Conservation (phyloP, 2,797 vertebrate genomes). For the Holocentrus rufus region DNA sequence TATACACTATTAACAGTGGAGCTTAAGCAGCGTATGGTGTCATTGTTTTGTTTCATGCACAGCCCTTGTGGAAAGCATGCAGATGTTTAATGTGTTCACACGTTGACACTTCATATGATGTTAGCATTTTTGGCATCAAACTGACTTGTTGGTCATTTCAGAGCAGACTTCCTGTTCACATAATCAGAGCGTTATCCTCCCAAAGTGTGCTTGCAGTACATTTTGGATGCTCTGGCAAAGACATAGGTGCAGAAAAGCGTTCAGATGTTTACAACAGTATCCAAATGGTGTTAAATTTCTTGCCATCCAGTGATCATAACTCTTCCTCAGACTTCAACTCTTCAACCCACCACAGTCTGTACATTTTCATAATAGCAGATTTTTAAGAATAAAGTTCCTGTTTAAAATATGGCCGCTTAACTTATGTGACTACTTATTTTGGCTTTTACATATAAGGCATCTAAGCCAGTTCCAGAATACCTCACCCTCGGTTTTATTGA, state of each 20-base stretch:
- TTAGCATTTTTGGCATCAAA: no score
- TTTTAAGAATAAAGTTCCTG: not conserved
- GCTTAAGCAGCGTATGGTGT: slow-evolving; percentile 22
- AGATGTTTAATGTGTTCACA: slow-evolving; percentile 4
- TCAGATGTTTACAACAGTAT: not conserved
- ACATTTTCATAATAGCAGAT: not conserved
- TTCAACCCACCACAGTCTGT: not conserved
- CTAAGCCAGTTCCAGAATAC: not conserved
- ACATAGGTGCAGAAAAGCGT: not conserved
- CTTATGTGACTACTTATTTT: no score
- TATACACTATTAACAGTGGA: slow-evolving; percentile 9
- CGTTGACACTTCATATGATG: no score
- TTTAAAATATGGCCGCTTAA: not conserved
- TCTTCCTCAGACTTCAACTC: not conserved
- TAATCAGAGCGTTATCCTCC: no score
- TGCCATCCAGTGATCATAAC: slow-evolving; percentile 11
- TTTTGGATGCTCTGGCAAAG: slow-evolving; percentile 2
- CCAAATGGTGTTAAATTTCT: slow-evolving; percentile 1
- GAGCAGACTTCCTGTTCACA: no score
- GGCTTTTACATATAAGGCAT: not conserved
- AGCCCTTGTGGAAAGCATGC: slow-evolving; percentile 10
- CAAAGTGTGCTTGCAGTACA: no score
- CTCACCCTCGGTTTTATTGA: not conserved
- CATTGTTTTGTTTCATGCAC: slow-evolving; percentile 30
- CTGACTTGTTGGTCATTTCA: no score